Base-by-base conservation (phyloP, 2,888 invertebrate species). In the Ellobium chinense region DNA sequence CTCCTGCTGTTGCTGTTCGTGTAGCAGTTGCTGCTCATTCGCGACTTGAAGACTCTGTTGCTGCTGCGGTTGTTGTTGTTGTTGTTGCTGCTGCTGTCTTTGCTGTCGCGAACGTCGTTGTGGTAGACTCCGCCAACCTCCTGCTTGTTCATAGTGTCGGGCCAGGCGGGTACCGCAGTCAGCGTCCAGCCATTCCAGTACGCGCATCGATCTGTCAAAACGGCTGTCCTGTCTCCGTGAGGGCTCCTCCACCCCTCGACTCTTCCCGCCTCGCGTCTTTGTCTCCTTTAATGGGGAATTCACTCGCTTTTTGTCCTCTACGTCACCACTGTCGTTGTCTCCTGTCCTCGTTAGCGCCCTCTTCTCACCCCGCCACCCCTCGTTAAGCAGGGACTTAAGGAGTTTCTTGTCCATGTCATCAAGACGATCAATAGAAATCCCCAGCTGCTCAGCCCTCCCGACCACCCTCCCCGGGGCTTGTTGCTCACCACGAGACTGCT, bases 181-280 rank as follows among this genome's bases (percentile, higher is more conserved):
- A 5, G 80, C 80, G 62, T 80, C 80, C 60, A 80, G 24, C 80
- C 80, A 80, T 24, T 80, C 80, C 68, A 80, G 27, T 29, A 80
- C 80, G 18, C 80, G 73, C 80, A 80, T 80, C 24, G 80, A 80
- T 58, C 74, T 73, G 62, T 74, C 80, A 29, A 73, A 80, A 21
- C 68, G 56, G 68, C 68, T 66, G 21, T 66, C 46, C 68, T 80
- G 66, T 31, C 46, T 37, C 24, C 68, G 39, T 1, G 37, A 1
- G 12, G 34, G 56, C 24, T 80, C 74, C 58, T 72, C 65, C 14
- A 27, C 78, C 24, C 70, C 36, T 58, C 70, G 9, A 18, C 62
- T 34, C 18, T 14, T 70, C 12, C 78, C 73, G 29, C 65, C 72
- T 63, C 78, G 39, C 63, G 60, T 27, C 65, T 58, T 60, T 58